Evolutionary conservation across 1,140 invertebrate species (phyloP).

Genomic region (Muscidifurax raptorellus): DNA sequence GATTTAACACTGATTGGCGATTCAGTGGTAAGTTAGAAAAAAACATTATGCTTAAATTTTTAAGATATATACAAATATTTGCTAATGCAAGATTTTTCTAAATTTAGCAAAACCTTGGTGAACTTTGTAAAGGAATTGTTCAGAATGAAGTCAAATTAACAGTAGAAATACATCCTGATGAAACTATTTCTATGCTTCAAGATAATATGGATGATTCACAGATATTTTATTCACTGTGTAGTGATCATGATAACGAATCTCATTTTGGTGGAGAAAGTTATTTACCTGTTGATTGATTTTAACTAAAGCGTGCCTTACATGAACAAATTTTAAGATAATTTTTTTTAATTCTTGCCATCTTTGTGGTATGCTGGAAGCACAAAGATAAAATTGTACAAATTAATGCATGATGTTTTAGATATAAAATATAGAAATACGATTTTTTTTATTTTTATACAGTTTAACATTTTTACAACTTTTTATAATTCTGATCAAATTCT

Average conservation of each 20-base stretch:
- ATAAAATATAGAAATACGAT: slow-evolving; percentile 30
- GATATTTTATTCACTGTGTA: slow-evolving; percentile 70
- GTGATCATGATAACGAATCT: slow-evolving; percentile 64
- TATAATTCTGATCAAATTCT: slow-evolving; percentile 31
- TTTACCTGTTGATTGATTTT: slow-evolving; percentile 62
- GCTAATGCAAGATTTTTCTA: slow-evolving; percentile 38
- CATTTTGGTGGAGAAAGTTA: slow-evolving; percentile 66
- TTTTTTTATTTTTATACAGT: slow-evolving; percentile 50
- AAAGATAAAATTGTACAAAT: slow-evolving; percentile 48
- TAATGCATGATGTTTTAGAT: slow-evolving; percentile 40
- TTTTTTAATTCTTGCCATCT: slow-evolving; percentile 34
- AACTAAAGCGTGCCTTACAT: slow-evolving; percentile 17
- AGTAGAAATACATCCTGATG: slow-evolving; percentile 68
- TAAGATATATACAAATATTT: not conserved
- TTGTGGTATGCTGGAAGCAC: slow-evolving; percentile 20
- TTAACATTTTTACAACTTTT: slow-evolving; percentile 39
- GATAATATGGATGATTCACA: slow-evolving; percentile 71
- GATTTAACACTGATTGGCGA: slow-evolving; percentile 68
- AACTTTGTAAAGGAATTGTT: slow-evolving; percentile 67
- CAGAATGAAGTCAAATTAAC: slow-evolving; percentile 70
- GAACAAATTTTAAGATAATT: slow-evolving; percentile 12
- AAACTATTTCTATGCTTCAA: slow-evolving; percentile 68
- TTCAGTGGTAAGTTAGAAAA: slow-evolving; percentile 63
- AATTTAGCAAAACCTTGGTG: slow-evolving; percentile 69
- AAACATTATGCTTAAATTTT: not conserved